Conservation (phyloP, 1,140 invertebrate genomes). For the Eriocheir sinensis region DNA sequence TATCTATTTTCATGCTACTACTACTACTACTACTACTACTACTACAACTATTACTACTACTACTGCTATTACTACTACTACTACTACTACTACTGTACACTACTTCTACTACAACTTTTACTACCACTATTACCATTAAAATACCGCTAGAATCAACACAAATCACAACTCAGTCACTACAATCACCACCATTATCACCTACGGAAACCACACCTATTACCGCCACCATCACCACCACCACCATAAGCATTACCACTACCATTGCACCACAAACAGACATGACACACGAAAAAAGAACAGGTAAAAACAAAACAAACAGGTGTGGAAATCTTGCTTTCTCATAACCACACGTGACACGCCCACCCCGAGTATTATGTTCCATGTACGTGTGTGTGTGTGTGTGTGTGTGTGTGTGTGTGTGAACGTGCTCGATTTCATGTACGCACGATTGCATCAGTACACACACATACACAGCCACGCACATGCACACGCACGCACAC, state of each 20-base stretch:
- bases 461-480: not conserved
- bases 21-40: not conserved
- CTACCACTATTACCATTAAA: no score
- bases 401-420: not conserved
- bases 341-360: not conserved
- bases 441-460: not conserved
- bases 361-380: not conserved
- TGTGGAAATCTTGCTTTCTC: not conserved
- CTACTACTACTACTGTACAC: not conserved
- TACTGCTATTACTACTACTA: not conserved
- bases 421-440: not conserved
- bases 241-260: not conserved
- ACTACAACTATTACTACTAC: not conserved
- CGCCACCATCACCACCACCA: not conserved
- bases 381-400: not conserved
- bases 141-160: not conserved
- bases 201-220: not conserved
- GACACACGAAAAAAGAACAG: not conserved
- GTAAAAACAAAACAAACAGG: not conserved
- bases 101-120: no score
- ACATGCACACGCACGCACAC: not conserved
- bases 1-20: no score
- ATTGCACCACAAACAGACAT: not conserved
- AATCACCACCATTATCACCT: not conserved
- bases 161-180: not conserved